Percentiles rank a stretch among this genome's conserved stretches.
Conservation (phyloP, 2,888 invertebrate genomes). For the Epistrophella euchroma region DNA sequence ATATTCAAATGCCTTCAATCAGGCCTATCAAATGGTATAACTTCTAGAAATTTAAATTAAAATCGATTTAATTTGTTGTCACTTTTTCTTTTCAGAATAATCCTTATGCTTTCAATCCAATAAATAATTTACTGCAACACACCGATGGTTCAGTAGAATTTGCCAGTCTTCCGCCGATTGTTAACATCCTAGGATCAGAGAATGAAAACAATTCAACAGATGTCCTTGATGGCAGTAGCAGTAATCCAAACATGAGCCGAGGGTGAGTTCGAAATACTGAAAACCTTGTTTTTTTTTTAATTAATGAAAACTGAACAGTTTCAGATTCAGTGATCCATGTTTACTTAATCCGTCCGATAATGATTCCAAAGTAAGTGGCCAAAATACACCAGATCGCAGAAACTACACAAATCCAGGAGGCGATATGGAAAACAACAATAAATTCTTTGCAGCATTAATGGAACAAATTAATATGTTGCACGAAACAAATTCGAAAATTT, state of each 20-base stretch:
- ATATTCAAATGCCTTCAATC: constrained; percentile 80
- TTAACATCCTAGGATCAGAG: constrained; percentile 84
- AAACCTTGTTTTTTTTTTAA: constrained; percentile 24
- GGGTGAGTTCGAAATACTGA: constrained; percentile 78
- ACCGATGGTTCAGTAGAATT: constrained; percentile 84
- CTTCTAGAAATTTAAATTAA: background rate
- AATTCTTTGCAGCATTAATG: constrained; percentile 85
- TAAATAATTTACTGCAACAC: constrained; percentile 77
- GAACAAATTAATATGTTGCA: constrained; percentile 90
- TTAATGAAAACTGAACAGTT: constrained; percentile 77
- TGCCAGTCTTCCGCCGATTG: constrained; percentile 89
- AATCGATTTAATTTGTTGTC: background rate
- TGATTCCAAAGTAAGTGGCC: constrained; percentile 83
- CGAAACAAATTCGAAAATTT: constrained; percentile 90
- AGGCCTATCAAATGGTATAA: constrained; percentile 82
- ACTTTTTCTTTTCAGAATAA: constrained; percentile 75
- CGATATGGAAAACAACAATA: constrained; percentile 81
- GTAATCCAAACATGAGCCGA: constrained; percentile 82
- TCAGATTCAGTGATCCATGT: constrained; percentile 84
- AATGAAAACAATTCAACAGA: constrained; percentile 82
- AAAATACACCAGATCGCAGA: constrained; percentile 82
- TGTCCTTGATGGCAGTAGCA: constrained; percentile 82
- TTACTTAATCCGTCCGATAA: constrained; percentile 83
- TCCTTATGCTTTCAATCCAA: constrained; percentile 80
- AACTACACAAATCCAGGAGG: constrained; percentile 78